Conservation (phyloP, 2,113 vertebrate genomes). For the Python bivittatus region DNA sequence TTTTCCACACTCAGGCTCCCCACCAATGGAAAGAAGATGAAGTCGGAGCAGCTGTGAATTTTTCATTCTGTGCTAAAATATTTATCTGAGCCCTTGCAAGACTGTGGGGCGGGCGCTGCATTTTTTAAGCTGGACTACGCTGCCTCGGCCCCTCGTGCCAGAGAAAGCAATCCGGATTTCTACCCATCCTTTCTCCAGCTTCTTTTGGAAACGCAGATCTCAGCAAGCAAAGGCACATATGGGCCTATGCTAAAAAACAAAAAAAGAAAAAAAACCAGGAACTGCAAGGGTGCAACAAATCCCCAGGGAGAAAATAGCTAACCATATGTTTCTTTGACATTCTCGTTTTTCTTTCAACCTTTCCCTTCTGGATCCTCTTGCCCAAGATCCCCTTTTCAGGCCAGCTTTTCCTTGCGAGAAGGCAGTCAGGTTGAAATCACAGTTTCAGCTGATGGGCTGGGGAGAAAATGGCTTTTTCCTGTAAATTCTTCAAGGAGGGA, state of each 20-base stretch:
- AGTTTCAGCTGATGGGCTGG: not conserved
- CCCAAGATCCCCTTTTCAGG: too few relatives aligned
- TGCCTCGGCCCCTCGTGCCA: not conserved
- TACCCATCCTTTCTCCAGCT: not conserved
- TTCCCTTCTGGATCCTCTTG: too few relatives aligned
- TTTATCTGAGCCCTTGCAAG: not conserved
- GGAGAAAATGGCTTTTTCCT: not conserved
- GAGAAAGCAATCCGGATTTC: not conserved
- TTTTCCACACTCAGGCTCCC: not conserved
- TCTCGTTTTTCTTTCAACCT: too few relatives aligned
- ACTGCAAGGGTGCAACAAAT: too few relatives aligned
- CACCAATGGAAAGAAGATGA: not conserved
- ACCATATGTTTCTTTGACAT: too few relatives aligned
- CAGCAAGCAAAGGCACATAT: not conserved
- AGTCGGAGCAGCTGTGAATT: conserved; percentile 12
- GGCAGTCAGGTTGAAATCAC: not conserved
- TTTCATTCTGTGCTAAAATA: conserved; percentile 16
- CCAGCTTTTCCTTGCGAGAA: not conserved
- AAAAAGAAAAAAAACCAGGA: too few relatives aligned
- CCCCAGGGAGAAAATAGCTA: too few relatives aligned
- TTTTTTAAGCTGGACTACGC: not conserved
- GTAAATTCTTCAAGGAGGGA: not conserved
- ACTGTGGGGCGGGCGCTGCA: not conserved
- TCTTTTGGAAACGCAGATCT: not conserved
- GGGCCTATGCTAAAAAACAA: too few relatives aligned